Conservation (phyloP, 2,797 vertebrate species). For the Esox masquinongy region DNA sequence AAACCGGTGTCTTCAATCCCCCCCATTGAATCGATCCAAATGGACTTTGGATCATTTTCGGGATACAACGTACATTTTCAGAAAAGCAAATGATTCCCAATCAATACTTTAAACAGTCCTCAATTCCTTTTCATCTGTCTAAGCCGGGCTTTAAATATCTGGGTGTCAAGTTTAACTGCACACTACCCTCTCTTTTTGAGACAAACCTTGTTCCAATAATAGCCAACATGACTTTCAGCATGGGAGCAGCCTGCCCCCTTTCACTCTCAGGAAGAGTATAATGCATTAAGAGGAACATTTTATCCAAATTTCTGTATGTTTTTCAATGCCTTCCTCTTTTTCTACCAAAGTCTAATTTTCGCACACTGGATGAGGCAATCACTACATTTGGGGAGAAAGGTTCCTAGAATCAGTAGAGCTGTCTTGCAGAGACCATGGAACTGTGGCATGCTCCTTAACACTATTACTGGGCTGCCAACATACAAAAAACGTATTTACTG, state of each 20-base stretch:
- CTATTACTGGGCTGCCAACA: neutral
- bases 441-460: neutral
- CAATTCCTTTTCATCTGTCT: constrained; percentile 1
- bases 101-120: no score
- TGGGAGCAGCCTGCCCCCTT: no score
- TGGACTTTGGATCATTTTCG: no score
- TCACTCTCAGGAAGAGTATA: no score
- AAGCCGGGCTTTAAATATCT: neutral
- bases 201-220: neutral
- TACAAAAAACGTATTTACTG: neutral
- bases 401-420: neutral
- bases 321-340: no score
- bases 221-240: neutral
- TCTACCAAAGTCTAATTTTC: no score
- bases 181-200: neutral
- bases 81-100: no score
- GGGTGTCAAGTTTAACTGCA: neutral
- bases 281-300: no score
- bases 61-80: no score
- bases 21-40: no score
- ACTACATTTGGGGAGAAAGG: neutral
- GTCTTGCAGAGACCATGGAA: neutral
- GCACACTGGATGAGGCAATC: neutral
- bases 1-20: neutral
- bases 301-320: no score